These are phyloP conservation scores for Acronicta leporina DNA, from an alignment of 2,888 invertebrate species.

Conservation along the genomic window DNA sequence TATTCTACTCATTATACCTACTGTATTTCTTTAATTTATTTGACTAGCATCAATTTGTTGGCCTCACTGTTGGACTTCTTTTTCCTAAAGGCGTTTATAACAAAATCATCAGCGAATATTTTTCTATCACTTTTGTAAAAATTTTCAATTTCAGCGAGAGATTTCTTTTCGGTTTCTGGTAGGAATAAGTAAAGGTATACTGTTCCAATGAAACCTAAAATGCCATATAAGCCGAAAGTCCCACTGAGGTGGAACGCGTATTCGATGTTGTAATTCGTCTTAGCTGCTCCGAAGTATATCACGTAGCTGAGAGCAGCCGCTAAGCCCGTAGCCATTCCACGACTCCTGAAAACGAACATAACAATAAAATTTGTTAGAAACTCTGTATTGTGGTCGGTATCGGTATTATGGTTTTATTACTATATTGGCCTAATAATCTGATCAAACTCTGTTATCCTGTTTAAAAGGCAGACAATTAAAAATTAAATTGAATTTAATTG, in stretches of 20 bases:
- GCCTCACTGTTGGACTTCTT: slow-evolving; percentile 65
- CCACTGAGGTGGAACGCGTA: slow-evolving; percentile 82
- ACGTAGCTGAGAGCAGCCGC: slow-evolving; percentile 86
- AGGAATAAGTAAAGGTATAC: slow-evolving; percentile 85
- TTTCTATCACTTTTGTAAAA: slow-evolving; percentile 78
- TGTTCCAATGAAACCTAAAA: slow-evolving; percentile 81
- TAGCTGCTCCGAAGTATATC: slow-evolving; percentile 84
- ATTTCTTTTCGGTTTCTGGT: slow-evolving; percentile 88
- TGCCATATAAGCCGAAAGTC: slow-evolving; percentile 83
- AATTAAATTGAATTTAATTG: too few species aligned
- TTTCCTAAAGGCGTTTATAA: slow-evolving; percentile 80
- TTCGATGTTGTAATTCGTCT: slow-evolving; percentile 88
- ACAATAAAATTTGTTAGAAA: not conserved
- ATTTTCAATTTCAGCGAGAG: slow-evolving; percentile 86
- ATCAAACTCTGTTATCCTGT: too few species aligned
- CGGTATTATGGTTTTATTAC: too few species aligned
- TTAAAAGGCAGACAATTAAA: too few species aligned
- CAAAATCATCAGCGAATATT: slow-evolving; percentile 81
- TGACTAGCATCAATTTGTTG: slow-evolving; percentile 79
- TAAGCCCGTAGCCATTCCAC: slow-evolving; percentile 85
- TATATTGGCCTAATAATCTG: too few species aligned
- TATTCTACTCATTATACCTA: not conserved
- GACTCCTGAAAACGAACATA: slow-evolving; percentile 74
- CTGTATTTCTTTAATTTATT: slow-evolving; percentile 22
- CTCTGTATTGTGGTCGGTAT: too few species aligned